These are phyloP conservation scores for Meandrina meandrites DNA, from an alignment of 92 coral and sea anemone genomes.

Conservation along the genomic window DNA sequence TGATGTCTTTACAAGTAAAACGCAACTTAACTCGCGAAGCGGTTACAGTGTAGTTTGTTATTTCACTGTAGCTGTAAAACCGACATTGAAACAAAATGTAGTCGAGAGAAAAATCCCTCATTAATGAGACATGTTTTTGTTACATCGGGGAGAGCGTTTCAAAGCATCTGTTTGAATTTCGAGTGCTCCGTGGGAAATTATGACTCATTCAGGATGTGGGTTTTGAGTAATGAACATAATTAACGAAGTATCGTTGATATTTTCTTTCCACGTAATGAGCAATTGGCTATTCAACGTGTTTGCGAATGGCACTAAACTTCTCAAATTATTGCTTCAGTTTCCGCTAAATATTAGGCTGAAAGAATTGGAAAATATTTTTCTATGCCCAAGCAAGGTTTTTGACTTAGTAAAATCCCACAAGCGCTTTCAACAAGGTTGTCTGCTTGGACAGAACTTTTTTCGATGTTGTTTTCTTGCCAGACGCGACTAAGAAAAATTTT, in stretches of 20 bases:
- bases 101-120: not conserved
- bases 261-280: not conserved
- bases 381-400: not conserved
- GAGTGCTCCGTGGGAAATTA: conserved; percentile 1
- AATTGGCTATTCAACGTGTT: not conserved
- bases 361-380: not conserved
- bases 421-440: not conserved
- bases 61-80: not conserved
- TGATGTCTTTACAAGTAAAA: not conserved
- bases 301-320: not conserved
- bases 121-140: conserved; percentile 27
- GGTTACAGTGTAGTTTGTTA: no score
- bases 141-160: not conserved
- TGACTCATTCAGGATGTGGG: conserved; percentile 18
- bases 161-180: not conserved
- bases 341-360: not conserved
- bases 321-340: not conserved
- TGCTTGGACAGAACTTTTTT: conserved; percentile 3
- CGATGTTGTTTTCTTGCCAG: not conserved
- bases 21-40: not conserved
- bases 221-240: not conserved
- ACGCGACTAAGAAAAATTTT: not conserved
- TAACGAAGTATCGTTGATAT: not conserved
- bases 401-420: not conserved
- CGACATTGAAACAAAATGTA: not conserved